A percentile compares a stretch with the other conserved stretches of the same genome.
phyloP scores from a whole-genome alignment of 2,797 vertebrate genomes.

The Hemibagrus guttatus region DNA sequence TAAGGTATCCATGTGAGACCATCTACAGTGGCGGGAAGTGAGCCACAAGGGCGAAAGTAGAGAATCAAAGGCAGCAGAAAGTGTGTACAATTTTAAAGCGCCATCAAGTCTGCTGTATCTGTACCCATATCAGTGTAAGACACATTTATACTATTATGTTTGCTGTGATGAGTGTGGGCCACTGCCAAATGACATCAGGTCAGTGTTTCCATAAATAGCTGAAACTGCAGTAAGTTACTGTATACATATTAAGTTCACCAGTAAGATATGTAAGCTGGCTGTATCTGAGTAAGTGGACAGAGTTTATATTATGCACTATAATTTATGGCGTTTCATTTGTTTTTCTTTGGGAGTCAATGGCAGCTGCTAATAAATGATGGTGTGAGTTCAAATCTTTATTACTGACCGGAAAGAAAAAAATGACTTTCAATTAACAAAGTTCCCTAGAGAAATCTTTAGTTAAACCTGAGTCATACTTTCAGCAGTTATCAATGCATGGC shows the following conservation, averaged over 20 bases:
- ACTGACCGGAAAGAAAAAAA: neutral
- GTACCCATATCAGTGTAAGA: neutral
- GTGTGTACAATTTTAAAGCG: neutral
- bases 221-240: neutral
- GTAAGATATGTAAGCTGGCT: neutral
- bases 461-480: neutral
- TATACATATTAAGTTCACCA: neutral
- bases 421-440: neutral
- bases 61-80: neutral
- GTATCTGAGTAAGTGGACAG: neutral
- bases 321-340: neutral
- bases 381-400: neutral
- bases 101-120: neutral
- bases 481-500: conserved; percentile 25
- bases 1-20: neutral
- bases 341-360: neutral
- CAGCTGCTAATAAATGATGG: neutral
- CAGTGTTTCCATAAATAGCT: neutral
- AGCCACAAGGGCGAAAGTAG: neutral
- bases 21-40: neutral
- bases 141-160: neutral
- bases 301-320: neutral
- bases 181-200: neutral
- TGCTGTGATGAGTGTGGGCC: neutral
- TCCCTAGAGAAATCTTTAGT: neutral